Base-by-base conservation (phyloP, 2,888 invertebrate species). In the Hemithea aestivaria region DNA sequence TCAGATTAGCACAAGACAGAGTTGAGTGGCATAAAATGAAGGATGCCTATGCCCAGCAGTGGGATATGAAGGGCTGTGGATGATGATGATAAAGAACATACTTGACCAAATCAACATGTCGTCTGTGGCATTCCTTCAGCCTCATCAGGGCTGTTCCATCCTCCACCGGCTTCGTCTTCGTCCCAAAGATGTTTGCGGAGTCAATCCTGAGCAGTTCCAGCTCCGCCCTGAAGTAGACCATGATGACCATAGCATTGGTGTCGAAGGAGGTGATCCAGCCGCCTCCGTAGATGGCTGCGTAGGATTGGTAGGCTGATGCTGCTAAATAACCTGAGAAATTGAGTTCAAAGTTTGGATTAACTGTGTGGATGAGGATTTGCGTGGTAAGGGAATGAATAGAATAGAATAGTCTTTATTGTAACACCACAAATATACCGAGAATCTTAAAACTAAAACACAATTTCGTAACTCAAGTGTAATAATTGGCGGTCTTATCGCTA, bases 201-300 rank as follows among this genome's bases (percentile, higher is more conserved):
- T 82, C 80, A 7, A 66, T 62, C 30, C 64, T 72, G 6, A 84
- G 36, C 20, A 83, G 37, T 35, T 81, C 72, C 22, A 85, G 34
- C 43, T 83, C 82, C 5, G 66, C 64, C 62, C 58, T 76, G 29
- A 85, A 78, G 48, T 82, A 85, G 0, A 82, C 77, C 85, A 85
- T 84, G 0, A 76, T 74, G 0, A 79, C 82, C 53, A 85, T 73
- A 0, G 82, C 72, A 20, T 73, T 81, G 0, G 78, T 71, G 39
- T 85, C 85, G 29, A 76, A 83, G 0, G 83, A 76, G 0, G 80
- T 80, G 3, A 85, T 83, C 82, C 81, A 84, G 0, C 82, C 82
- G 0, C 77, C 77, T 0, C 81, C 85, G 2, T 79, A 79, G 0
- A 81, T 67, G 0, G 82, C 69, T 0, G 71, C 79, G 27, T 67